Base-by-base conservation (phyloP, 2,888 invertebrate genomes). In the Drosophila nr. perissopoda region DNA sequence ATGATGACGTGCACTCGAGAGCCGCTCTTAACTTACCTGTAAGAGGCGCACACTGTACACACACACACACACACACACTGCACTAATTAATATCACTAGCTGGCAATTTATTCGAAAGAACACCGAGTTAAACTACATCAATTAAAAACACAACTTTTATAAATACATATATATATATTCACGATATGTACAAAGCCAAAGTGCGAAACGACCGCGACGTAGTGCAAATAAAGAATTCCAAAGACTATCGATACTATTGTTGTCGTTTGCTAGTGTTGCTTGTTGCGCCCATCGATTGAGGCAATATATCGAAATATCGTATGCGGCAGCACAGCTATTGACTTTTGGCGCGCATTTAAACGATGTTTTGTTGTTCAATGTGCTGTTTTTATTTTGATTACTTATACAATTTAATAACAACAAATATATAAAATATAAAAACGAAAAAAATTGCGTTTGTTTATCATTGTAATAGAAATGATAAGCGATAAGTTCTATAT, bases 331-430 rank as follows among this genome's bases (percentile, higher is more conserved):
- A 21, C 52, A 34, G 7, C n/a, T 8, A 6, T 38, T 56, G 8
- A n/a, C 13, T 4, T 10, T 65, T 64, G 58, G 65, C 80, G 80
- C 56, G 52, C 18, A 66, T 25, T 70, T 11, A 38, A 80, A 67
- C 53, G 1, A 18, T 4, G 10, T 18, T 27, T 13, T 59, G 40
- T 65, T 60, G 49, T 56, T 66, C 62, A 34, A 66, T 49, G 79
- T 81, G 78, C 74, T 67, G 56, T 13, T 13, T 70, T 52, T 40
- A 57, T 53, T 34, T 65, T 40, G 53, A 49, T 75, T 68, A 65
- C 79, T 81, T 81, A 80, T 69, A 78, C 65, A 70, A 81, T 80
- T 67, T 71, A 78, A 56, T 81, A 80, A 80, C 82, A 80, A 77
- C 81, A 65, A 67, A 77, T 79, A 61, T 71, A 52, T 16, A 33